Evolutionary conservation across 2,888 invertebrate genomes (phyloP), one percentile per base, ranked within the genome.

Genomic region (Tipula lateralis): DNA sequence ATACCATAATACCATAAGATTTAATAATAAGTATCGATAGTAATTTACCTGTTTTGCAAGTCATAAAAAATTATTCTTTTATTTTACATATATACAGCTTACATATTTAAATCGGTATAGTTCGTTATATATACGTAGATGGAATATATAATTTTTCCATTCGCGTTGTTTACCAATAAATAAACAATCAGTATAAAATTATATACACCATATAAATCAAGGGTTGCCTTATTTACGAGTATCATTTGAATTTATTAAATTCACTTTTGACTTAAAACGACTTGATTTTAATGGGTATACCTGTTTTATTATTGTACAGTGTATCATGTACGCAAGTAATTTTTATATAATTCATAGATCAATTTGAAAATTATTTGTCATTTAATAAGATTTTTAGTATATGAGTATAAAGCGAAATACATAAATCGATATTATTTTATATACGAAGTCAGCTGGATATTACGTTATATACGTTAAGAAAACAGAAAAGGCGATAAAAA

Each of bases 31-130:
- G 66, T 66, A 66, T 66, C 66, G 24, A 66, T 66, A 19, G 66
- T 66, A 66, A 66, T 66, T 66, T 66, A 66, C 66, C 66, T 66
- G 66, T 66, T 66, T 66, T 66, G 66, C 66, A 66, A 66, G 66
- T 66, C 66, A 66, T 66, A 66, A 66, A 66, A 66, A 66, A 19
- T 24, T 9, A 66, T 66, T 66, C n/a, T 66, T 24, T 7, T 66
- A 66, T 3, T 66, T 66, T 66, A 19, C 66, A 66, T 24, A 66
- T 12, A 24, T 9, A 44, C n/a, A 19, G 66, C 9, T 24, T 66
- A 24, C 9, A 24, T 66, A 66, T 66, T n/a, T 9, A 2, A 66
- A 66, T 66, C 66, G 66, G 66, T 66, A 66, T 66, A 24, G 66
- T 66, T 66, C 66, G 24, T 24, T 66, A 19, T 24, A 12, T 7